Evolutionary conservation across 2,888 invertebrate genomes (phyloP).

Genomic region (Mycalesis mineus): DNA sequence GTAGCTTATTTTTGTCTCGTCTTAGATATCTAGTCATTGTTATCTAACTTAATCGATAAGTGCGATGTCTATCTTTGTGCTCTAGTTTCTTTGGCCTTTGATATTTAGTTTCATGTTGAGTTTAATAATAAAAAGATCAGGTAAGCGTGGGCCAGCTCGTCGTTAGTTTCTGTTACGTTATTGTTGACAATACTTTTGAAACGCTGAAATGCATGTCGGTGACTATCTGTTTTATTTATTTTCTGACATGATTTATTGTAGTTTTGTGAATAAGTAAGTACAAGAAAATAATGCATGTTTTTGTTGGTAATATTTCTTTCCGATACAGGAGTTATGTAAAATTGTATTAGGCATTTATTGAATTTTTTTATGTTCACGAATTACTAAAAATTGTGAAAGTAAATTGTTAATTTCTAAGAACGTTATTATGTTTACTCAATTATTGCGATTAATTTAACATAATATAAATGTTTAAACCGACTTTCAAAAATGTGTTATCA

Average conservation of each 20-base stretch:
- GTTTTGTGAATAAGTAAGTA: neutral
- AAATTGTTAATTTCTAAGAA: too few relatives aligned
- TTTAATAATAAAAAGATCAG: slow-evolving; percentile 7
- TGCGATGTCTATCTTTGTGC: slow-evolving; percentile 31
- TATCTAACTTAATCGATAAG: slow-evolving; percentile 27
- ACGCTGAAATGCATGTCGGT: neutral
- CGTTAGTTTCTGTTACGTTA: neutral
- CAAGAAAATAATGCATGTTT: too few relatives aligned
- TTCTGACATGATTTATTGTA: neutral
- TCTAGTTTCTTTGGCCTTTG: slow-evolving; percentile 23
- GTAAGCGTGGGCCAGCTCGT: neutral
- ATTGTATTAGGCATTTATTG: too few relatives aligned
- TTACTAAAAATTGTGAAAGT: too few relatives aligned
- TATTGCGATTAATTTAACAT: too few relatives aligned
- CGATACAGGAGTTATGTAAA: too few relatives aligned
- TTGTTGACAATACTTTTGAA: neutral
- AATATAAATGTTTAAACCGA: too few relatives aligned
- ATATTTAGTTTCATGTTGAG: slow-evolving; percentile 19
- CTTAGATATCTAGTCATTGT: slow-evolving; percentile 14
- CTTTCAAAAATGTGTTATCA: too few relatives aligned
- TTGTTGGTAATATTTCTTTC: too few relatives aligned
- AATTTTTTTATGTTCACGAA: too few relatives aligned
- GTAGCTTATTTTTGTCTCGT: too few relatives aligned
- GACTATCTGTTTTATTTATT: neutral
- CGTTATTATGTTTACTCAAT: too few relatives aligned